A percentile compares a stretch with the other conserved stretches of the same genome.
Evolutionary conservation across 2,113 vertebrate genomes (phyloP).

Genomic region (Thomomys bottae): DNA sequence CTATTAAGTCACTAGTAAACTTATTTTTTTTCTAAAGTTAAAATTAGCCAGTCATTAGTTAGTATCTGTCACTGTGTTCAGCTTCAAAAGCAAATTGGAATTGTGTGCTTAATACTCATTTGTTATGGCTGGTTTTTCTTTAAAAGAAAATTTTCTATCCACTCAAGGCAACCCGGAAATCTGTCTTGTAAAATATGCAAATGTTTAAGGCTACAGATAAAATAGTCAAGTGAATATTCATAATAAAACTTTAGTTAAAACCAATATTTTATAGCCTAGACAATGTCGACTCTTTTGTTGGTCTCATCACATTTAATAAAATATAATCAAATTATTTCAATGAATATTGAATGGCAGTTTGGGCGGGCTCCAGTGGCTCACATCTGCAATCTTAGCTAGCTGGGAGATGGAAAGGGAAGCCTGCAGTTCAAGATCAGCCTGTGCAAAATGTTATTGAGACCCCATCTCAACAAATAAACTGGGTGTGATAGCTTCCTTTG

Average conservation of each 20-base stretch:
- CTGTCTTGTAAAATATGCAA: not conserved
- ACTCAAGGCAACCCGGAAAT: not conserved
- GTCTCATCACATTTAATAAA: not conserved
- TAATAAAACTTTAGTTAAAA: conserved; percentile 32
- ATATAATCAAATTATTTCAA: not conserved
- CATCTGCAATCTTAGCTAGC: no score
- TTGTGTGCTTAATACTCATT: not conserved
- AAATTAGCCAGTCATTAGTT: not conserved
- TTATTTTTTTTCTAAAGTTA: conserved; percentile 38
- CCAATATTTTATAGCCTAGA: not conserved
- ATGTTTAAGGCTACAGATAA: not conserved
- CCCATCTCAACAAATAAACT: no score
- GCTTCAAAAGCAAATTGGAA: not conserved
- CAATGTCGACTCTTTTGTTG: not conserved
- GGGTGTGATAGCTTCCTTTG: no score
- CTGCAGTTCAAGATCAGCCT: no score
- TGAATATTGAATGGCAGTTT: not conserved
- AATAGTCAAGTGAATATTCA: not conserved
- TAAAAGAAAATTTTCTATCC: conserved; percentile 4
- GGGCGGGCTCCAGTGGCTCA: no score
- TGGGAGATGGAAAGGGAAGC: no score
- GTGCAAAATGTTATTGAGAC: no score
- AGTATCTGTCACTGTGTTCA: not conserved
- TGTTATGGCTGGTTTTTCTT: not conserved
- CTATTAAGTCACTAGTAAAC: conserved; percentile 20